Base-by-base conservation (phyloP, 2,888 invertebrate species). In the Hybos culiciformis region DNA sequence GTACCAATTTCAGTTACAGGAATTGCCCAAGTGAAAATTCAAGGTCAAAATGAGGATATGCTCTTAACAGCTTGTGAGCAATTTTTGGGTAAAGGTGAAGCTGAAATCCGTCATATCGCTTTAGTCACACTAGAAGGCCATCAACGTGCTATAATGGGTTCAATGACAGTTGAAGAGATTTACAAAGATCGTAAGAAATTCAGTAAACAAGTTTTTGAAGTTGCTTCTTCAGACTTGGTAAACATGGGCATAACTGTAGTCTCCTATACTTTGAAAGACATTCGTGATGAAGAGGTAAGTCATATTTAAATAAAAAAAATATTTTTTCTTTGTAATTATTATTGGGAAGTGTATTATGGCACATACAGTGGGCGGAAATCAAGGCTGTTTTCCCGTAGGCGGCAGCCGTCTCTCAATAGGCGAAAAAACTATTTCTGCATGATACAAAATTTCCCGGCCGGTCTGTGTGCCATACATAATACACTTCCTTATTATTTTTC, bases 171-270 rank as follows among this genome's bases (percentile, higher is more conserved):
- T 4, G 92, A 92, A 69, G 92, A 93, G 68, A 92, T 93, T 59
- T 93, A 92, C 66, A 92, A 92, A 62, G 92, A 93, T 62, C 77
- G 93, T 44, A 92, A 93, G 68, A 92, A 92, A 66, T 93, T 93
- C 67, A 91, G 91, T 58, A 92, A 91, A 68, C 79, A 81, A 66
- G 92, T 93, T 4, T 93, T 92, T 57, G 91, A 93, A 70, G 92
- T 92, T 11, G 92, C 92, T 4, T 91, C 91, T 18, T 90, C 90
- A 40, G 92, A 93, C 71, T 73, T 93, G 48, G 90, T 92, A 53
- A 92, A 93, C 60, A 93, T 93, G 92, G 92, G 93, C 36, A 91
- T 93, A 54, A 91, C 91, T 8, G 92, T 93, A 1, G 91, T 93
- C 12, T 92, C 91, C 1, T 93, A 93, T 63, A 93, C 92, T 0